Evolutionary conservation across 2,113 vertebrate species (phyloP).

Genomic region (Nesoenas mayeri): DNA sequence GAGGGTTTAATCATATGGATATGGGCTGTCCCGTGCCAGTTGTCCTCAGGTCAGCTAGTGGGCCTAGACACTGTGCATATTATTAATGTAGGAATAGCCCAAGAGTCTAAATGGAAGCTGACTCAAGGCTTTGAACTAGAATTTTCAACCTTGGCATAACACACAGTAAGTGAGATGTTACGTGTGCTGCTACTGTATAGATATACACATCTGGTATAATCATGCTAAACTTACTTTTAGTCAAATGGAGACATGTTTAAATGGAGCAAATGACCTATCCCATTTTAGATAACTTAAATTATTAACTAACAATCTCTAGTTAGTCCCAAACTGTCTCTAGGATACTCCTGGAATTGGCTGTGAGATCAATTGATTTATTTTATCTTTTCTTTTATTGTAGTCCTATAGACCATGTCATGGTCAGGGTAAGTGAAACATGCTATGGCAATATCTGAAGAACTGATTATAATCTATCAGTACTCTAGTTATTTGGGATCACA

Average conservation of each 20-base stretch:
- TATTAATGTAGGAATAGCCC: not conserved
- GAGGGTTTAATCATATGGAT: not conserved
- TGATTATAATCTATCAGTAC: not conserved
- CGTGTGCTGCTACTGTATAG: not conserved
- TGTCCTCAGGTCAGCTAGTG: not conserved
- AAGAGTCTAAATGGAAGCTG: not conserved
- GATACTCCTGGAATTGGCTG: not conserved
- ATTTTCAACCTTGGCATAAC: not conserved
- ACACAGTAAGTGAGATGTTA: not conserved
- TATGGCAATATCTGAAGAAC: not conserved
- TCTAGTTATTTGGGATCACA: not conserved
- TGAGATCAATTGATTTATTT: not conserved
- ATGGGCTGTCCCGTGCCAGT: not conserved
- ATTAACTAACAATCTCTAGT: not conserved
- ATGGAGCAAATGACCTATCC: not conserved
- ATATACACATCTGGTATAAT: not conserved
- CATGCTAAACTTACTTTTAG: not conserved
- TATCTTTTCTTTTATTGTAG: not conserved
- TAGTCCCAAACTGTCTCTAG: not conserved
- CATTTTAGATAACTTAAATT: not conserved
- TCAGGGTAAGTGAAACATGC: not conserved
- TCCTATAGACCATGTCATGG: not conserved
- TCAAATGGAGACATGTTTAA: not conserved
- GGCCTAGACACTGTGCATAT: not conserved
- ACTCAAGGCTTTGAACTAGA: not conserved